Evolutionary conservation across 2,888 invertebrate genomes (phyloP).

Genomic region (Drosophila aldrichi): DNA sequence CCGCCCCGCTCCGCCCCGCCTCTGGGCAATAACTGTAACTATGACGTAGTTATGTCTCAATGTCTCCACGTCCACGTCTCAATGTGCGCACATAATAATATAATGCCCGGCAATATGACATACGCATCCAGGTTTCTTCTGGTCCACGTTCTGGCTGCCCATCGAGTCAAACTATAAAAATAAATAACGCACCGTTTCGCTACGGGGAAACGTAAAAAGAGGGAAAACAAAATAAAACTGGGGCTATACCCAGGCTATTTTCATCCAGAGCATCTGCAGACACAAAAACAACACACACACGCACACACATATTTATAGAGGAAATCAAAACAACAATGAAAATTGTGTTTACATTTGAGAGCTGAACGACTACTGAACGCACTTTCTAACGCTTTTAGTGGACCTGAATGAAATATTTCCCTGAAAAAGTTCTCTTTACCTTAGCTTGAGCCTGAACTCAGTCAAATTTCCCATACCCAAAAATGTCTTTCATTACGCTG

Average conservation of each 20-base stretch:
- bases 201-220: conserved; percentile 3
- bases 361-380: conserved; percentile 6
- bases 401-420: background rate
- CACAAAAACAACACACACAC: conserved; percentile 22
- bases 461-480: background rate
- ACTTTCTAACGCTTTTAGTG: background rate
- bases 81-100: conserved; percentile 3
- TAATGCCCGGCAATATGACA: conserved; percentile 12
- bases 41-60: conserved; percentile 27
- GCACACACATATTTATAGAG: conserved; percentile 14
- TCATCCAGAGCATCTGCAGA: conserved; percentile 76
- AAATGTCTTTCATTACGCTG: background rate
- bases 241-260: conserved; percentile 69
- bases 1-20: too few relatives aligned
- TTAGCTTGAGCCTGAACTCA: background rate
- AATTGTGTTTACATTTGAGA: conserved; percentile 5
- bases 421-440: too few relatives aligned
- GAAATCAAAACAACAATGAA: conserved; percentile 35
- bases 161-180: conserved; percentile 68
- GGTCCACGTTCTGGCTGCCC: conserved; percentile 23
- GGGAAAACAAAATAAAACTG: conserved; percentile 27
- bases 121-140: conserved; percentile 24
- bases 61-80: background rate
- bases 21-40: conserved; percentile 19
- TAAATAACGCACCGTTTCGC: conserved; percentile 55